Conservation (phyloP, 1,140 invertebrate genomes). For the Tetramorium parvispinum region DNA sequence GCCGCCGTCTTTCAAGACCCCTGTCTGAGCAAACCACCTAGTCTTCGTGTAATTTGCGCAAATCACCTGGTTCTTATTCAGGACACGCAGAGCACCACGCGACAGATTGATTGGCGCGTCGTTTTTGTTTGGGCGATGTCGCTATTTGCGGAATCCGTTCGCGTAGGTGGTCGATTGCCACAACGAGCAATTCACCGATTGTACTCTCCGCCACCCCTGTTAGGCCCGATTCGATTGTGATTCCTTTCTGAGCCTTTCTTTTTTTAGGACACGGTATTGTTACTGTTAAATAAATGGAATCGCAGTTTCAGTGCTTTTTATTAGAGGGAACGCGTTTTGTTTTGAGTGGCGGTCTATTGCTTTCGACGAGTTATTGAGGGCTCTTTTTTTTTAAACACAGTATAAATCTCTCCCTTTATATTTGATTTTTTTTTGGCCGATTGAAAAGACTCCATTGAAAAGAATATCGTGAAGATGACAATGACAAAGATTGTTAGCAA, state of each 20-base stretch:
- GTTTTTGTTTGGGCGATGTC: slow-evolving; percentile 70
- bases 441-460: neutral
- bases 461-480: neutral
- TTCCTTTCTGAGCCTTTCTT: neutral
- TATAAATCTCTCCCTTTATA: neutral
- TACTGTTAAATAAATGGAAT: slow-evolving; percentile 32
- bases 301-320: neutral
- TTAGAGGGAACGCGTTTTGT: neutral
- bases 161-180: slow-evolving; percentile 65
- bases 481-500: neutral
- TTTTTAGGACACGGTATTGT: neutral
- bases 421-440: neutral
- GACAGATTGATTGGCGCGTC: slow-evolving; percentile 71
- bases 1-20: neutral
- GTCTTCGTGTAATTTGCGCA: slow-evolving; percentile 71
- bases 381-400: slow-evolving; percentile 5
- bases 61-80: slow-evolving; percentile 77
- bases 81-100: slow-evolving; percentile 66
- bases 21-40: neutral
- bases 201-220: neutral
- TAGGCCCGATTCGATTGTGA: slow-evolving; percentile 21
- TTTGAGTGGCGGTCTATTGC: slow-evolving; percentile 2
- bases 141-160: slow-evolving; percentile 77
- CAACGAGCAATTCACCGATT: slow-evolving; percentile 8
- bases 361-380: neutral